These are phyloP conservation scores for Cepaea hortensis DNA, from an alignment of 2,888 invertebrate species.

Conservation along the genomic window DNA sequence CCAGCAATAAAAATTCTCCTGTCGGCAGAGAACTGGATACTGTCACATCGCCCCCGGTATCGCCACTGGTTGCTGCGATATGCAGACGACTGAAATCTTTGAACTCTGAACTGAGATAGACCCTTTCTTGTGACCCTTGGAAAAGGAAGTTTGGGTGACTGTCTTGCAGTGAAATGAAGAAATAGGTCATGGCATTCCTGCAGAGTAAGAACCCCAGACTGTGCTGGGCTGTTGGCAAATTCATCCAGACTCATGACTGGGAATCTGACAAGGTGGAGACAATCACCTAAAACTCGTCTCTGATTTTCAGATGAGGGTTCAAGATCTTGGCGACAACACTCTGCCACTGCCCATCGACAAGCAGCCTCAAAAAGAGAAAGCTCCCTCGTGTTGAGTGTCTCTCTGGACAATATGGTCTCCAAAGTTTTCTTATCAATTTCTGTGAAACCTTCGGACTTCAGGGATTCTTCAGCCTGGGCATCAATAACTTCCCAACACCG, in stretches of 20 bases:
- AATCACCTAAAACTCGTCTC: constrained; percentile 78
- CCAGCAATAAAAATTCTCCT: constrained; percentile 96
- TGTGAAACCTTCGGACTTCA: constrained; percentile 95
- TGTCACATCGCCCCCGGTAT: constrained; percentile 95
- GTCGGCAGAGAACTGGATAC: constrained; percentile 97
- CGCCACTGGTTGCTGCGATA: constrained; percentile 98
- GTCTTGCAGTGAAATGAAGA: constrained; percentile 92
- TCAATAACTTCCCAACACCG: constrained; percentile 86
- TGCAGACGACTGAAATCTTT: constrained; percentile 96
- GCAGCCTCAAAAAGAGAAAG: constrained; percentile 89
- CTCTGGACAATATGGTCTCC: constrained; percentile 91
- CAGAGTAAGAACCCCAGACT: constrained; percentile 91
- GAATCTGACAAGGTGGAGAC: constrained; percentile 91
- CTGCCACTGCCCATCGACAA: constrained; percentile 93
- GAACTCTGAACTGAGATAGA: constrained; percentile 93
- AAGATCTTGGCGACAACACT: constrained; percentile 89
- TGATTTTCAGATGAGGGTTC: constrained; percentile 87
- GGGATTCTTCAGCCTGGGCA: constrained; percentile 96
- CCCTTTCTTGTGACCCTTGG: constrained; percentile 89
- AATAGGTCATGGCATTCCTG: constrained; percentile 97
- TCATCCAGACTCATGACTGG: constrained; percentile 95
- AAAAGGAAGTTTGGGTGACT: constrained; percentile 89
- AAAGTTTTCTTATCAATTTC: constrained; percentile 96
- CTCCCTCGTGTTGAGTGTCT: constrained; percentile 96
- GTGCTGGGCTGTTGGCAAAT: constrained; percentile 95